A percentile compares a stretch with the other conserved stretches of the same genome.
These are phyloP conservation scores for Crocuta crocuta DNA, from an alignment of 2,113 vertebrate genomes.

Conservation along the genomic window DNA sequence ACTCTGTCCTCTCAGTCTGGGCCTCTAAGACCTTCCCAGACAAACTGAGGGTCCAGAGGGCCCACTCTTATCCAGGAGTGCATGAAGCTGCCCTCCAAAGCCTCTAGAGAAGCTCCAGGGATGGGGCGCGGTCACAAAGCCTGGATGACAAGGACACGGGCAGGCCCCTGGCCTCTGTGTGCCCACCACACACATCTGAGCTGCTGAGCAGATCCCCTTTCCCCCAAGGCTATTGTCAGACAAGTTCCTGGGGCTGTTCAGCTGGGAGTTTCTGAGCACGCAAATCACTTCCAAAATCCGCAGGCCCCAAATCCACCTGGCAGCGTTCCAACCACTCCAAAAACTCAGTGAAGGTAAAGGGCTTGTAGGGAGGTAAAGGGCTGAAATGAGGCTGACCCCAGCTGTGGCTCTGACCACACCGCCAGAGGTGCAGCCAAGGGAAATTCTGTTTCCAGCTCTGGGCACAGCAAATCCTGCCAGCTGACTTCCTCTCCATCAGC, in stretches of 20 bases:
- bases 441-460: neutral
- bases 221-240: rapidly evolving
- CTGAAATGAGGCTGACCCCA: neutral
- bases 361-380: neutral
- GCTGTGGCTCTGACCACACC: neutral
- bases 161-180: neutral
- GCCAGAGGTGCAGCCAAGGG: neutral
- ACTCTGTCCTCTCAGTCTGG: neutral
- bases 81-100: neutral
- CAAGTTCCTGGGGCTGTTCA: neutral
- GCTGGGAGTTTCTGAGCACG: neutral
- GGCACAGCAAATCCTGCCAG: neutral
- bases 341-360: neutral
- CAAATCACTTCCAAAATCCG: neutral
- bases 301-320: neutral
- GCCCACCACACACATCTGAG: neutral
- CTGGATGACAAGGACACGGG: neutral
- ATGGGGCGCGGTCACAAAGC: rapidly evolving
- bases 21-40: neutral
- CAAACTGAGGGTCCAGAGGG: rapidly evolving
- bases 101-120: neutral
- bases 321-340: neutral
- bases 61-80: neutral
- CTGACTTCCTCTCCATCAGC: neutral
- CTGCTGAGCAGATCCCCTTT: neutral